Evolutionary conservation across 2,888 invertebrate genomes (phyloP), one percentile per base, ranked within the genome.

Genomic region (Yponomeuta plumbellus): DNA sequence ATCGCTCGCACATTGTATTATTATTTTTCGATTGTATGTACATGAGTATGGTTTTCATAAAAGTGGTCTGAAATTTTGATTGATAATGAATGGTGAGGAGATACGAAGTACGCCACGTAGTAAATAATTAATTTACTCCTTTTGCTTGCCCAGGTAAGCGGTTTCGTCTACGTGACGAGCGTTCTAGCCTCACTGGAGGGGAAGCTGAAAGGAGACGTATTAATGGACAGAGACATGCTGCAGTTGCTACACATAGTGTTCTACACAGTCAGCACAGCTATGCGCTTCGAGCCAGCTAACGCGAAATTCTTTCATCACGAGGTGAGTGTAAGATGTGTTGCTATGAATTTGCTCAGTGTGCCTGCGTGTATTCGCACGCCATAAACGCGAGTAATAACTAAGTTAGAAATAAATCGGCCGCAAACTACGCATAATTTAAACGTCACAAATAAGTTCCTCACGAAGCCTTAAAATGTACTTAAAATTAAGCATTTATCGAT

Each of bases 261-360:
- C 86, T 97, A 97, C 79, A 98, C 98, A 0, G 94, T 99, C 72
- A 97, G 97, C 69, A 97, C 98, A 0, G 98, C 99, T 1, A 99
- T 99, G 99, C 93, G 99, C 73, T 99, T 98, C 81, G 99, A 99
- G 84, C 99, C 99, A 1, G 99, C 99, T 0, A 99, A 99, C 85
- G 99, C 99, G 0, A 98, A 98, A 83, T 98, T 98, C 91, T 99
- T 99, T 91, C 96, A 98, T 79, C 96, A 97, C 71, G 99, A 99
- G 93, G 96, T 96, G 75, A 78, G 78, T 72, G 63, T 23, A 56
- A 58, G 21, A 23, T 59, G 10, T 20, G 59, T 21, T 56, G n/a
- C 23, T 10, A 59, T 40, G n/a, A 66, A 21, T 10, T 64, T n/a
- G 21, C 10, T n/a, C n/a, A n/a, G n/a, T n/a, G n/a, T n/a, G n/a